Conservation (phyloP, 2,113 vertebrate species). For the Clupea harengus region DNA sequence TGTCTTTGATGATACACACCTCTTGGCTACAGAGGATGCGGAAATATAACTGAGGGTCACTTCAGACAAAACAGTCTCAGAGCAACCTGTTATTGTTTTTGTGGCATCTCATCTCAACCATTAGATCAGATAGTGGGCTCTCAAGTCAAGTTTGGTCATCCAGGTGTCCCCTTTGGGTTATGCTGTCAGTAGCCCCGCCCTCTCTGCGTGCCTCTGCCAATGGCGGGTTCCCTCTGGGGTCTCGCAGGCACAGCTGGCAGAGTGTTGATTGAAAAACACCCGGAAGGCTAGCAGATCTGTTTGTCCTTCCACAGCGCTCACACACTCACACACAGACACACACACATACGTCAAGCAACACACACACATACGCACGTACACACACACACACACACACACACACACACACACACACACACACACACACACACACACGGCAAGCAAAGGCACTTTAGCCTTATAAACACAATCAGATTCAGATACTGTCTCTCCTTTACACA, state of each 20-base stretch:
- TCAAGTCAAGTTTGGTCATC: neutral
- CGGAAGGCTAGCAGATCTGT: conserved; percentile 43
- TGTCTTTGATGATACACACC: neutral
- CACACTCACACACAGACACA: conserved; percentile 35
- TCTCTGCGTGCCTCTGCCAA: conserved; percentile 39
- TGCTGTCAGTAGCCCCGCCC: neutral
- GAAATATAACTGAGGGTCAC: neutral
- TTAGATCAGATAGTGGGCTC: neutral
- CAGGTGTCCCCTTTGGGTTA: neutral
- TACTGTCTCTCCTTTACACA: no score
- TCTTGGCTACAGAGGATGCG: neutral
- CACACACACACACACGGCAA: no score
- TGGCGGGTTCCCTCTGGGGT: conserved; percentile 39
- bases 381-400: conserved; percentile 14
- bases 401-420: no score
- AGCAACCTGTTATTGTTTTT: neutral
- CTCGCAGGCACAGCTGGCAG: conserved; percentile 51
- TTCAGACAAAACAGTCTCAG: neutral
- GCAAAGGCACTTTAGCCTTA: no score
- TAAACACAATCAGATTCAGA: no score
- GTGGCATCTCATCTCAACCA: neutral
- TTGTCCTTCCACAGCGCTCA: conserved; percentile 42
- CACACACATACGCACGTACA: conserved; percentile 57
- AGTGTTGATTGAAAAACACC: conserved; percentile 55
- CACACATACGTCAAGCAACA: conserved; percentile 6